These are phyloP conservation scores for Scelioninae gen. 1 DNA, from an alignment of 2,888 invertebrate species.

Conservation along the genomic window DNA sequence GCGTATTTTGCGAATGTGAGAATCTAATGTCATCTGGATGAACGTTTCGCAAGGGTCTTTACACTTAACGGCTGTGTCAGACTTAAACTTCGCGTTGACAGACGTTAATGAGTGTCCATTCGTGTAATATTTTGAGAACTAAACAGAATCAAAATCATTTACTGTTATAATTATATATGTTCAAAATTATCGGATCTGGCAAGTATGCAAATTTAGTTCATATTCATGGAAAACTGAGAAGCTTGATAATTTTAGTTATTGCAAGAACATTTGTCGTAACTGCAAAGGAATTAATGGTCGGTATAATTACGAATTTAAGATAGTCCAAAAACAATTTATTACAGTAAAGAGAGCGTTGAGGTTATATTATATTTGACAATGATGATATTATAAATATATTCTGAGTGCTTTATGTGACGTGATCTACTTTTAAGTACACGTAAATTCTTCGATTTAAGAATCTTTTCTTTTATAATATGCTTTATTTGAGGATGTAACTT, in stretches of 20 bases:
- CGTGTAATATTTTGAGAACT: slow-evolving; percentile 42
- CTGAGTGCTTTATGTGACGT: background rate
- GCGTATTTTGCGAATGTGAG: slow-evolving; percentile 14
- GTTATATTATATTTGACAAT: background rate
- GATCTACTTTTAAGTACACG: background rate
- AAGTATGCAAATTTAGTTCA: slow-evolving; percentile 8
- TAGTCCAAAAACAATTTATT: slow-evolving; percentile 8
- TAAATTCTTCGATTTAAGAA: background rate
- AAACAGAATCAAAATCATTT: slow-evolving; percentile 36
- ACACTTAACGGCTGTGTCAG: slow-evolving; percentile 15
- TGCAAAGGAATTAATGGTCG: slow-evolving; percentile 5
- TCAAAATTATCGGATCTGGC: slow-evolving; percentile 13
- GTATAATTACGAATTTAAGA: slow-evolving; percentile 14
- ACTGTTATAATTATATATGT: background rate
- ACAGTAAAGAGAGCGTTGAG: background rate
- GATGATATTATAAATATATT: background rate
- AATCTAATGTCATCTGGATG: slow-evolving; percentile 39
- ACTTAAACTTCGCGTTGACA: slow-evolving; percentile 28
- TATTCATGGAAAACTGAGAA: slow-evolving; percentile 12
- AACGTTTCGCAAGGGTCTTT: slow-evolving; percentile 20
- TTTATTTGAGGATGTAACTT: background rate
- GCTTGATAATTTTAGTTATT: slow-evolving; percentile 12
- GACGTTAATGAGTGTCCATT: slow-evolving; percentile 42
- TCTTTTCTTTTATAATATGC: background rate
- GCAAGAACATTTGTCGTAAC: slow-evolving; percentile 11